Base-by-base conservation (phyloP, 23 tunicate genomes). In the Halocynthia roretzi region DNA sequence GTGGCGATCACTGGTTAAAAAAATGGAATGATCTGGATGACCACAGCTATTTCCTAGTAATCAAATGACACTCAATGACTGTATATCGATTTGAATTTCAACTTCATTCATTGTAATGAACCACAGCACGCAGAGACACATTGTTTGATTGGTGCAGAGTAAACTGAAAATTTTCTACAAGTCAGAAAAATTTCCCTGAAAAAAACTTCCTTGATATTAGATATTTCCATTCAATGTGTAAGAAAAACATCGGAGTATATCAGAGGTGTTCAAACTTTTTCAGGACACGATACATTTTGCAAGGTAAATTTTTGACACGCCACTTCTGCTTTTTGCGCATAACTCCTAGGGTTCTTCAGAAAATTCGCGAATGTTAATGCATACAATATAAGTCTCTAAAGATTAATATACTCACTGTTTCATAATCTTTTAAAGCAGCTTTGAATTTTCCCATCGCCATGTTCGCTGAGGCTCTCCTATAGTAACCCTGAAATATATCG, bases 401-500 rank as follows among this genome's bases (percentile, higher is more conserved):
- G 44, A 31, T 31, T 31, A 31, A 31, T 31, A 52, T 15, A 18
- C 84, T 85, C 61, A 91, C 98, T 4, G 87, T 87, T 81, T 94
- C 99, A 72, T 89, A 94, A 77, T 94, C 99, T 12, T 88, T 73
- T 11, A 94, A 73, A 49, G 99, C 99, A 44, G 53, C 82, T 61
- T 87, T 87, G 81, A 94, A 94, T 76, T 94, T 87, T 60, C 99
- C 99, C 66, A 94, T 71, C 8, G 99, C 83, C 99, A 94, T 94
- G 80, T 89, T 65, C 5, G 99, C 99, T 10, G 99, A 94, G 7
- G 99, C 99, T 67, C 95, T 63, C 48, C 99, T 77, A 81, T 94
- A 94, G 72, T 94, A 94, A 56, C 84, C 99, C 99, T 94, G 84
- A 21, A 20, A 64, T 57, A 52, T 44, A 50, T 14, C 2, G 5